Conservation (phyloP, 1,140 invertebrate genomes). For the Stratiolaelaps scimitus region DNA sequence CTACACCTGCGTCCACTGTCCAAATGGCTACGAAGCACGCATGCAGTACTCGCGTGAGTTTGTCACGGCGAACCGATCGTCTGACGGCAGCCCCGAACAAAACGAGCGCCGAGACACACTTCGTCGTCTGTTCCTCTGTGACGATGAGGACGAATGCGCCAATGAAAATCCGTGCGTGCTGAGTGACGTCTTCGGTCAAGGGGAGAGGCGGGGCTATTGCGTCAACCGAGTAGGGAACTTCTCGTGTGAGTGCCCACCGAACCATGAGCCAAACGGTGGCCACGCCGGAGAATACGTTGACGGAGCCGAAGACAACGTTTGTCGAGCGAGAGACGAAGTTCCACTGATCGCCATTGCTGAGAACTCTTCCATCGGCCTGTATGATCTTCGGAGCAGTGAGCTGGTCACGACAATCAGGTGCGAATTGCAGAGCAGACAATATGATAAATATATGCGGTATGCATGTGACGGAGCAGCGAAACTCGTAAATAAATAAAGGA, state of each 20-base stretch:
- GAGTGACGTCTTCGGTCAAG: too few species aligned
- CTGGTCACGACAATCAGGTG: too few species aligned
- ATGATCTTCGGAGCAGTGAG: constrained; percentile 3
- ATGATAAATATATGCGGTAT: too few species aligned
- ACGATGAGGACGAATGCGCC: constrained; percentile 4
- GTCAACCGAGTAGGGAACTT: background rate
- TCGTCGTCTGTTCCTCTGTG: background rate
- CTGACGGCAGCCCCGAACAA: too few species aligned
- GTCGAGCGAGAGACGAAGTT: background rate
- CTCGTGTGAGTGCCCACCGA: constrained; percentile 17
- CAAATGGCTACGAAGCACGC: background rate
- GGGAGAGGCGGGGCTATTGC: background rate
- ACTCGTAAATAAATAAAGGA: too few species aligned
- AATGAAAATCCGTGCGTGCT: background rate
- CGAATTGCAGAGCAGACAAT: too few species aligned
- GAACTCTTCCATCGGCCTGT: background rate
- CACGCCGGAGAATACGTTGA: too few species aligned
- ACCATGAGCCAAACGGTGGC: background rate
- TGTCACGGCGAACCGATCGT: background rate
- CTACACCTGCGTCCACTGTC: background rate
- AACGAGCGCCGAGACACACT: background rate
- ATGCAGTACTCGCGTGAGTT: background rate
- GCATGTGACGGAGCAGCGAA: too few species aligned
- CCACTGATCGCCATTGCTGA: background rate
- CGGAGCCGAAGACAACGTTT: background rate